Percentiles rank a stretch among this genome's conserved stretches.
These are phyloP conservation scores for Xanthia togata DNA, from an alignment of 2,888 invertebrate species.

Conservation along the genomic window DNA sequence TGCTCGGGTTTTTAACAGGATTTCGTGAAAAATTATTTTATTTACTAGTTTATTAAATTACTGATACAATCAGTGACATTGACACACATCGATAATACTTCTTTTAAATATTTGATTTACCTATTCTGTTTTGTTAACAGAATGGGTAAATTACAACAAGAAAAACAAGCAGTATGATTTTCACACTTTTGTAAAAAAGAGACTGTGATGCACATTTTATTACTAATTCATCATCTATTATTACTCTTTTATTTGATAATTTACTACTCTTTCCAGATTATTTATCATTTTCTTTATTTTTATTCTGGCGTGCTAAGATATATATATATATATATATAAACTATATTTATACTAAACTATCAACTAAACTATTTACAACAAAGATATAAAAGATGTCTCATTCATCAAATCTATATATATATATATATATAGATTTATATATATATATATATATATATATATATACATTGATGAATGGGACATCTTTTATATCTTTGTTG, in stretches of 20 bases:
- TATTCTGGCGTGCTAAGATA: background rate
- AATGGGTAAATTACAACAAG: no score
- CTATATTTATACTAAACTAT: no score
- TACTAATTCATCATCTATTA: background rate
- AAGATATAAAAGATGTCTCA: no score
- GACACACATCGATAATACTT: conserved; percentile 10
- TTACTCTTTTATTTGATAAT: background rate
- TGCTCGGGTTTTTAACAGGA: conserved; percentile 4
- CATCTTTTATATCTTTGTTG: background rate
- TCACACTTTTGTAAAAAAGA: background rate
- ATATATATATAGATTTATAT: no score
- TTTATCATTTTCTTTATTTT: no score
- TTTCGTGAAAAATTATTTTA: conserved; percentile 2
- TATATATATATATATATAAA: no score
- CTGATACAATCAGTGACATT: background rate
- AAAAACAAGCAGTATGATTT: background rate
- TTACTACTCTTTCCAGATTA: no score
- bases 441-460: no score
- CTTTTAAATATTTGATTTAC: background rate
- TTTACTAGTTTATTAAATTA: conserved; percentile 1
- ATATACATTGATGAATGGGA: no score
- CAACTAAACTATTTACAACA: no score
- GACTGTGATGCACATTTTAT: background rate
- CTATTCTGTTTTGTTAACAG: background rate
- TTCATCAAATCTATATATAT: no score